A percentile compares a stretch with the other conserved stretches of the same genome.
phyloP scores from a whole-genome alignment of 1,140 invertebrate species.

The Grapholita molesta region DNA sequence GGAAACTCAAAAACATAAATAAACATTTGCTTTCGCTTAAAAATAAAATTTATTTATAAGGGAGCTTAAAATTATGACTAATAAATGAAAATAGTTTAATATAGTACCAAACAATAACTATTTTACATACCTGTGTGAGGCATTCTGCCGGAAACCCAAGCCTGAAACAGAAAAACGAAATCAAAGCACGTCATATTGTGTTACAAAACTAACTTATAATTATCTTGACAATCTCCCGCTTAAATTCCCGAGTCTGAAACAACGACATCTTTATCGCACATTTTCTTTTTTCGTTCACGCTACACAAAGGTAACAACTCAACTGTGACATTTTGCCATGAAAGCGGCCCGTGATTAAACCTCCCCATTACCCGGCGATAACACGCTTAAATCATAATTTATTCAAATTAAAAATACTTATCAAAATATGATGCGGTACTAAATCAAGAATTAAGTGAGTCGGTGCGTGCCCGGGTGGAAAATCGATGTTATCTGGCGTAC shows the following conservation, averaged over 20 bases:
- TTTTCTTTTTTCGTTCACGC: slow-evolving; percentile 8
- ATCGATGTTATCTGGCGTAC: slow-evolving; percentile 58
- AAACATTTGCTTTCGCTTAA: too few species aligned
- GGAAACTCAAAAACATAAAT: too few species aligned
- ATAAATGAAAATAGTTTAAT: not conserved
- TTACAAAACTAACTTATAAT: slow-evolving; percentile 20
- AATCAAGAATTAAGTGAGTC: slow-evolving; percentile 72
- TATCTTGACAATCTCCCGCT: slow-evolving; percentile 25
- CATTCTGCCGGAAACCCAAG: slow-evolving; percentile 37
- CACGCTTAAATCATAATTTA: slow-evolving; percentile 75
- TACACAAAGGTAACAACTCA: slow-evolving; percentile 26
- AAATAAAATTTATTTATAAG: too few species aligned
- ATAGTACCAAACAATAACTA: not conserved
- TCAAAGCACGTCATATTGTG: slow-evolving; percentile 21
- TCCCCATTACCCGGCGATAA: slow-evolving; percentile 62
- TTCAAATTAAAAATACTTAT: slow-evolving; percentile 78
- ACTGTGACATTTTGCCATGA: slow-evolving; percentile 54
- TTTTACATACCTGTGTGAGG: slow-evolving; percentile 59
- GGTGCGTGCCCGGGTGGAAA: slow-evolving; percentile 60
- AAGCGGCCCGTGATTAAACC: slow-evolving; percentile 57
- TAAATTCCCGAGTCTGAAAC: slow-evolving; percentile 45
- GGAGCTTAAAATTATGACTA: too few species aligned
- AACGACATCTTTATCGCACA: slow-evolving; percentile 65
- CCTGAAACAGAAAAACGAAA: slow-evolving; percentile 50
- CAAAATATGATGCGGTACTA: slow-evolving; percentile 75